Percentiles rank a stretch among this genome's conserved stretches.
These are phyloP conservation scores for Pipistrellus nathusii DNA, from an alignment of 2,797 vertebrate genomes.

Conservation along the genomic window DNA sequence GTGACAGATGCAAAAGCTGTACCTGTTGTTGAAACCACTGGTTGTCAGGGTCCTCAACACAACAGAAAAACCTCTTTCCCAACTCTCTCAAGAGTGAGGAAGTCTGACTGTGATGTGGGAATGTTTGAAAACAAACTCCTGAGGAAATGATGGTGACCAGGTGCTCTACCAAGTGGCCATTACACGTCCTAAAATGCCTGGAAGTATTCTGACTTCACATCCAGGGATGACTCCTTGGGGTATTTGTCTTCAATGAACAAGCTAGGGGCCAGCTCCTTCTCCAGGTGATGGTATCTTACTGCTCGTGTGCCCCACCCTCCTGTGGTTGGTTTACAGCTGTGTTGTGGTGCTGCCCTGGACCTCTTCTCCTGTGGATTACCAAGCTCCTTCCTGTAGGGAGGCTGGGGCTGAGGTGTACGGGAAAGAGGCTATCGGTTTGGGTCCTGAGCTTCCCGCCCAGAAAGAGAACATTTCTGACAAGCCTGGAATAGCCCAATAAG, in stretches of 20 bases:
- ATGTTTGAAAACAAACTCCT: not conserved
- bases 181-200: not conserved
- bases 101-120: not conserved
- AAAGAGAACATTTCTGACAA: not conserved
- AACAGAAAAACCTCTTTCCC: not conserved
- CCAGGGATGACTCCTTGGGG: not conserved
- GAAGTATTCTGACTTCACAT: not conserved
- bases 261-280: not conserved
- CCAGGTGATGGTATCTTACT: too few species aligned
- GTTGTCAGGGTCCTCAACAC: not conserved
- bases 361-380: not conserved
- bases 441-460: not conserved
- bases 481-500: not conserved
- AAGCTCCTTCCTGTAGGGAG: not conserved
- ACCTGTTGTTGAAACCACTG: not conserved
- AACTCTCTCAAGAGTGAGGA: not conserved
- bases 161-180: not conserved
- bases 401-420: not conserved
- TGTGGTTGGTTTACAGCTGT: not conserved
- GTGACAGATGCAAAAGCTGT: not conserved
- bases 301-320: accelerated
- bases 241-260: not conserved
- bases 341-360: not conserved
- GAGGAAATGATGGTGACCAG: not conserved
- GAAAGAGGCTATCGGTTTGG: not conserved